Evolutionary conservation across 2,113 vertebrate species (phyloP), one percentile per base, ranked within the genome.

Genomic region (Polypterus bichir): DNA sequence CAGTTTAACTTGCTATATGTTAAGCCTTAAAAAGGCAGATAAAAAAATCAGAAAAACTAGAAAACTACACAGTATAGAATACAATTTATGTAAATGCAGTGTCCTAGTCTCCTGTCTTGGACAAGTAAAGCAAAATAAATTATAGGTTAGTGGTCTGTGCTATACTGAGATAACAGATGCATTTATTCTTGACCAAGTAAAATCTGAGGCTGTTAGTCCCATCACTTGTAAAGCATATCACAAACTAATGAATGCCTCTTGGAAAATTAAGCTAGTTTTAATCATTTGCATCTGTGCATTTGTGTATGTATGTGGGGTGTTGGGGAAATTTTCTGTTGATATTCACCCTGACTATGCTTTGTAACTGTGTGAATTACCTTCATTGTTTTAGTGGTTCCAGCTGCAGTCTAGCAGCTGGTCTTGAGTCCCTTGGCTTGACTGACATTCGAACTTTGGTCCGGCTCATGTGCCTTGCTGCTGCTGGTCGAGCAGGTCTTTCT

Each of bases 381-480:
- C 27, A 27, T 27, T 1, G 44, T 60, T 45, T 2, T 81, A 98
- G 96, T 53, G 94, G 96, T n/a, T 98, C 96, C 5, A 97, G 93
- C 54, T 98, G 94, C 71, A 98, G 94, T 72, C 84, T 98, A 2
- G 92, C 96, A n/a, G 96, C 96, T 11, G 96, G 96, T n/a, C 88
- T 98, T 0, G 96, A 98, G 68, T 94, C 96, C 62, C 73, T 98
- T 59, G 96, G 96, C 3, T 59, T 98, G 59, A 98, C 96, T 0
- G 96, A 98, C 75, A 98, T 98, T 76, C 83, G 93, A 63, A 98
- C 94, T 1, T 68, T 98, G 70, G 96, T 98, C 44, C 84, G 94
- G 7, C 75, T 98, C 44, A 98, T 98, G 96, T 98, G 96, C 69
- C 80, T 98, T 72, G 94, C 96, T 0, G 96, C 96, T 0, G 96